phyloP scores from a whole-genome alignment of 1,140 invertebrate species.

The Alviniconcha marisindica region DNA sequence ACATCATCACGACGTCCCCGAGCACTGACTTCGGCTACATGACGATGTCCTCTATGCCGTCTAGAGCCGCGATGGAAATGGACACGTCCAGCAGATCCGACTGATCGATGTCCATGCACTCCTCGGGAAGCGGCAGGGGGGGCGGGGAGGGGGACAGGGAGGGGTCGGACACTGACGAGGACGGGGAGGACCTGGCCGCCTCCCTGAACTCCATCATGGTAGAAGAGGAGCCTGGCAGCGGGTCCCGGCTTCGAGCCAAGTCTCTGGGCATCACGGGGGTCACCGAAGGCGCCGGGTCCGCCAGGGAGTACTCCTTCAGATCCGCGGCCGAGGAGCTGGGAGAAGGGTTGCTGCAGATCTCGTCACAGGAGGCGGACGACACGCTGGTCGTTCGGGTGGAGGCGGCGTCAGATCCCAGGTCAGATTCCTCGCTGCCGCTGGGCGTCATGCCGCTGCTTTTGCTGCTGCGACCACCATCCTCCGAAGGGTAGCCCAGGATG shows the following conservation, averaged over 20 bases:
- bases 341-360: slow-evolving; percentile 29
- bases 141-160: slow-evolving; percentile 24
- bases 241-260: not conserved
- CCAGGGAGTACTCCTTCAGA: slow-evolving; percentile 19
- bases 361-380: slow-evolving; percentile 23
- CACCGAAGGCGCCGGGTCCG: not conserved
- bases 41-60: slow-evolving; percentile 9
- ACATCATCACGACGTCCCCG: not conserved
- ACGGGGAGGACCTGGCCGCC: slow-evolving; percentile 14
- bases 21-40: slow-evolving; percentile 6
- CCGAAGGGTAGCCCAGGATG: slow-evolving; percentile 71
- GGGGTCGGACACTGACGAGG: not conserved
- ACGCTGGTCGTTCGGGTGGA: not conserved
- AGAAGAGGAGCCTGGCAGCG: not conserved
- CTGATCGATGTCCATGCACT: slow-evolving; percentile 16
- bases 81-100: not conserved
- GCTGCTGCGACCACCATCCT: too few relatives aligned
- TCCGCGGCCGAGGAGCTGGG: not conserved
- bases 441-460: not conserved
- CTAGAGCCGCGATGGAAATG: slow-evolving; percentile 12
- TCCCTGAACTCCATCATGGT: slow-evolving; percentile 4
- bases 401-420: slow-evolving; percentile 4
- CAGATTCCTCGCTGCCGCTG: slow-evolving; percentile 15
- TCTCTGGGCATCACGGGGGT: not conserved
- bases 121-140: slow-evolving; percentile 17